phyloP scores from a whole-genome alignment of 2,113 vertebrate species.

The Pseudorasbora parva region DNA sequence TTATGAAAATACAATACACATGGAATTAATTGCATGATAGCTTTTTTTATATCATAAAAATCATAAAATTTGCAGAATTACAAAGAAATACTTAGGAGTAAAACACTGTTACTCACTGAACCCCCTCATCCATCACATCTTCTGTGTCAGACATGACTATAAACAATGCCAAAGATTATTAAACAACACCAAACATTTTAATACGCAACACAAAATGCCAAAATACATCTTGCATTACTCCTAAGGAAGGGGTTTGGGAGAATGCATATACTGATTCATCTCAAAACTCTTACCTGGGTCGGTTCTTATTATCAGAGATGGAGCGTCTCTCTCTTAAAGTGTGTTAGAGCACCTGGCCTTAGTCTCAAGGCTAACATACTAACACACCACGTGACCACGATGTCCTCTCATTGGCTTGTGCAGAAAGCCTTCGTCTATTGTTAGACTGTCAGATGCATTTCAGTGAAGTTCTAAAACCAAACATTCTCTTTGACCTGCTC shows the following conservation, averaged over 20 bases:
- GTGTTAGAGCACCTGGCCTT: conserved; percentile 10
- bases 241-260: background rate
- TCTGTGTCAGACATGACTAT: conserved; percentile 76
- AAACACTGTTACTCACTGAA: conserved; percentile 67
- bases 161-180: conserved; percentile 52
- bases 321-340: conserved; percentile 13
- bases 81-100: background rate
- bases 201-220: background rate
- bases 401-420: conserved; percentile 61
- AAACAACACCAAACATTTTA: background rate
- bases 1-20: background rate
- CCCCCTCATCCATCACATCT: conserved; percentile 67
- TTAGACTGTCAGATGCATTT: conserved; percentile 64
- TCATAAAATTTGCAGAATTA: background rate
- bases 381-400: conserved; percentile 71
- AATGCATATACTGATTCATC: background rate
- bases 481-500: conserved; percentile 45
- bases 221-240: background rate
- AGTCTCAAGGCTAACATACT: conserved; percentile 68
- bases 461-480: conserved; percentile 56
- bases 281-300: conserved; percentile 34
- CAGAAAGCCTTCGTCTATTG: conserved; percentile 67
- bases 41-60: background rate
- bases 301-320: background rate
- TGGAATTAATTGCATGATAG: no score